Base-by-base conservation (phyloP, 2,113 vertebrate species). In the Puntigrus tetrazona region DNA sequence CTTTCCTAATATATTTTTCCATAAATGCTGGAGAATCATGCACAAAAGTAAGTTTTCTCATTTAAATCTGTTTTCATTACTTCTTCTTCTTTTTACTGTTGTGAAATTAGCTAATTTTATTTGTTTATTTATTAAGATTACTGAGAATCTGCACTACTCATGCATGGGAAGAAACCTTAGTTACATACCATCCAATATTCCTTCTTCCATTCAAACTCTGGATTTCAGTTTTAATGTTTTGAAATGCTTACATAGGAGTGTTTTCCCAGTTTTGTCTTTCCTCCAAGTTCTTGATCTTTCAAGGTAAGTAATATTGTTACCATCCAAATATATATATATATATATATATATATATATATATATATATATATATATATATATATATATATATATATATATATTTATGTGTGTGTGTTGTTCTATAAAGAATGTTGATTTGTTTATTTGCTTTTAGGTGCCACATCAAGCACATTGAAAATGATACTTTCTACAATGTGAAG, bases 191-290 rank as follows among this genome's bases (percentile, higher is more conserved):
- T 7, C n/a, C 11, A 82, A 52, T 55, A 65, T 87, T 52, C 78
- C 86, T 25, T 78, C 41, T 4, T 78, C 72, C 3, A 31, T 84
- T 13, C 61, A 81, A 41, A 84, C 2, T 13, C 61, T 85, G 73
- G 78, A 87, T 27, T 87, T 87, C 50, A 87, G 86, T 72, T 87
- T 84, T 78, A 87, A 84, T 25, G 34, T 77, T 18, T 77, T 87
- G 59, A 63, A 52, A 29, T 14, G 2, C 31, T 84, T 87, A 75
- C 22, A 82, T 18, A 87, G 63, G 41, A 29, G 31, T 78, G 1
- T 82, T 25, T 85, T 87, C 36, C 86, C 82, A 22, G 47, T 25
- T 45, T 65, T 87, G 47, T 18, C 57, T 52, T 41, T 76, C 36
- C 67, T 87, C 7, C 14, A 36, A 36, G 29, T 70, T 5, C 72